These are phyloP conservation scores for Onychomys arenicola DNA, from an alignment of 2,797 vertebrate species.

Conservation along the genomic window DNA sequence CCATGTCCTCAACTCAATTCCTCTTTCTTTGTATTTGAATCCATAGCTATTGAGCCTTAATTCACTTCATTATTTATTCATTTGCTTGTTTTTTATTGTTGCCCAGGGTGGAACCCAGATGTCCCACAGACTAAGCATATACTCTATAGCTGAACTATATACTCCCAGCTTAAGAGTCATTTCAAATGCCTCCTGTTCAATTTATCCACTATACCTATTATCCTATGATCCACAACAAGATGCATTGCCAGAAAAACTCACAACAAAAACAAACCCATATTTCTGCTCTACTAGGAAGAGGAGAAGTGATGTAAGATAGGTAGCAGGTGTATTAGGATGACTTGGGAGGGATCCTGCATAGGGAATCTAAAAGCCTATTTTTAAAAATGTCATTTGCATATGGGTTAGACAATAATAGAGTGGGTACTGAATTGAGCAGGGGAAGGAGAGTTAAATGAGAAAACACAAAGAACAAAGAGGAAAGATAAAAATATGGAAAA, in stretches of 20 bases:
- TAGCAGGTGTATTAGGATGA: not conserved
- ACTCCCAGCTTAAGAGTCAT: not conserved
- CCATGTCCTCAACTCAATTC: not conserved
- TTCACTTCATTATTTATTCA: not conserved
- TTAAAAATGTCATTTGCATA: not conserved
- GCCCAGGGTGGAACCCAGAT: not conserved
- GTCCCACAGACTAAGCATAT: not conserved
- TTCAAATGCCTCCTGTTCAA: not conserved
- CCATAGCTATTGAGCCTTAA: not conserved
- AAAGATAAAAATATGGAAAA: not conserved
- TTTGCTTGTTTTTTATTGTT: not conserved
- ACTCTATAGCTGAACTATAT: not conserved
- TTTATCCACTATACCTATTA: not conserved
- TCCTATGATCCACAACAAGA: not conserved
- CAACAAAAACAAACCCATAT: not conserved
- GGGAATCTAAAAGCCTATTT: not conserved
- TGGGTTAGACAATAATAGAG: not conserved
- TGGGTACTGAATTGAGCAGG: not conserved
- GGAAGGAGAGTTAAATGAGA: not conserved
- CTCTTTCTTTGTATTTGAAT: not conserved
- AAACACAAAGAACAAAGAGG: slow-evolving; percentile 16
- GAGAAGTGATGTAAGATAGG: not conserved
- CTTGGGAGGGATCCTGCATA: not conserved
- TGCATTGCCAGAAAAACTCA: not conserved
- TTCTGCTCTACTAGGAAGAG: not conserved